Conservation (phyloP, 2,113 vertebrate species). For the Panurus biarmicus region DNA sequence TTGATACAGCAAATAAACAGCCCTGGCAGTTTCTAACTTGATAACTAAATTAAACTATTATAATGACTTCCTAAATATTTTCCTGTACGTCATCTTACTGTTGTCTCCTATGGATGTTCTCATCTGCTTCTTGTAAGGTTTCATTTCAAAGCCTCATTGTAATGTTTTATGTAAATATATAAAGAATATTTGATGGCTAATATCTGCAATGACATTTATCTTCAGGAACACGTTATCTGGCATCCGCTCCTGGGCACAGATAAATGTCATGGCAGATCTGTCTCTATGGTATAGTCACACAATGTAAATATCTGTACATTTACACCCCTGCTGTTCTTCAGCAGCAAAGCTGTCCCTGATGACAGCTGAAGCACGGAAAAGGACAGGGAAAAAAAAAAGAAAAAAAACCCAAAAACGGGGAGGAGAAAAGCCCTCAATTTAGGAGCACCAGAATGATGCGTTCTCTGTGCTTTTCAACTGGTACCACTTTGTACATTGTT, state of each 20-base stretch:
- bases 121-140: background rate
- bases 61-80: slow-evolving; percentile 1
- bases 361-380: background rate
- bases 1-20: background rate
- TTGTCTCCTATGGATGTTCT: background rate
- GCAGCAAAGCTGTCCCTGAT: background rate
- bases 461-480: background rate
- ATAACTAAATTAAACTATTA: background rate
- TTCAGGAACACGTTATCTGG: slow-evolving; percentile 8
- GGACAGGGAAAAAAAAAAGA: background rate
- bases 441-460: background rate
- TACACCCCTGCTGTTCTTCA: slow-evolving; percentile 24
- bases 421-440: background rate
- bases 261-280: slow-evolving; percentile 48
- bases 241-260: slow-evolving; percentile 6
- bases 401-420: too few relatives aligned
- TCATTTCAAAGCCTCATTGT: slow-evolving; percentile 21
- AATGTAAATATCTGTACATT: background rate
- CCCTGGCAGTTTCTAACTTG: background rate
- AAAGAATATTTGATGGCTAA: slow-evolving; percentile 35
- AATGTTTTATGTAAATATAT: slow-evolving; percentile 53
- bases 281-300: background rate
- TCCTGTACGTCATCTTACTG: background rate
- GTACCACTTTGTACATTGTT: background rate
- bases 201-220: slow-evolving; percentile 47